A percentile compares a stretch with the other conserved stretches of the same genome.
Evolutionary conservation across 2,113 vertebrate species (phyloP).

Genomic region (Corydoras sp.): DNA sequence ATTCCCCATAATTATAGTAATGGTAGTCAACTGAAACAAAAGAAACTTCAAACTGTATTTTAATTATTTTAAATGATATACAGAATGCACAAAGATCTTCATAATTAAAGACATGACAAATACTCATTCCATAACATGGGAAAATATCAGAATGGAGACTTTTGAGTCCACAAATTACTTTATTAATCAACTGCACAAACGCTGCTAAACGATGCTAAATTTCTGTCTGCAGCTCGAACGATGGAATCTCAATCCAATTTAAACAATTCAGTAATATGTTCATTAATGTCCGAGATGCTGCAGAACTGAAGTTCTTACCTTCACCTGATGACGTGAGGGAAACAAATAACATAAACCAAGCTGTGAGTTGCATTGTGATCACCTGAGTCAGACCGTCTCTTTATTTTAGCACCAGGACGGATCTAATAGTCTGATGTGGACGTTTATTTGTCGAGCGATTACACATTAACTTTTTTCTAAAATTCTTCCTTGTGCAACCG

Average conservation of each 20-base stretch:
- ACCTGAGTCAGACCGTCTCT: not conserved
- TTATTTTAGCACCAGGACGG: not conserved
- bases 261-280: too few relatives aligned
- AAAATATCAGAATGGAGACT: too few relatives aligned
- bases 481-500: slow-evolving; percentile 13
- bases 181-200: too few relatives aligned
- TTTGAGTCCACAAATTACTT: too few relatives aligned
- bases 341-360: not conserved
- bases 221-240: too few relatives aligned
- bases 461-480: slow-evolving; percentile 56
- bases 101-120: too few relatives aligned
- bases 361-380: slow-evolving; percentile 14
- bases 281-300: not conserved
- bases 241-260: too few relatives aligned
- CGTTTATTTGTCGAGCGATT: slow-evolving; percentile 61
- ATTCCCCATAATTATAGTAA: slow-evolving; percentile 4
- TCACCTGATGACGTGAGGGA: slow-evolving; percentile 6
- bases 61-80: not conserved
- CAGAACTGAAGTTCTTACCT: slow-evolving; percentile 28
- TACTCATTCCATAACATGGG: too few relatives aligned
- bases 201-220: too few relatives aligned
- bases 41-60: not conserved
- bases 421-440: slow-evolving; percentile 39
- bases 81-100: too few relatives aligned
- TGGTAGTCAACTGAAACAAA: slow-evolving; percentile 24